Evolutionary conservation across 92 coral and sea anemone species (phyloP).

Genomic region (Isaurus tuberculatus): DNA sequence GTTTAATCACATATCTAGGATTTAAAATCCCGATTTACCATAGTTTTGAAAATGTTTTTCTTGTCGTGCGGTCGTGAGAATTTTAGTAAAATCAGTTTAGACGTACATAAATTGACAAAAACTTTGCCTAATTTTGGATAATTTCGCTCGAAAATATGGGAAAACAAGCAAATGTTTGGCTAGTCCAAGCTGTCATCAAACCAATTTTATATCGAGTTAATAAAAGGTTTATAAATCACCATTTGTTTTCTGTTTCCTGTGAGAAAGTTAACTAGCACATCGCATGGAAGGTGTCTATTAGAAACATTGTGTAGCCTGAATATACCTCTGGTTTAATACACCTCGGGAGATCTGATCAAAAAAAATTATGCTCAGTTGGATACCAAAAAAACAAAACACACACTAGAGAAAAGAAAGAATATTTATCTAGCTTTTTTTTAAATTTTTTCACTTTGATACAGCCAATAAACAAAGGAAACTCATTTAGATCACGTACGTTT

Average conservation of each 20-base stretch:
- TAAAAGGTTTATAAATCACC: slow-evolving; percentile 23
- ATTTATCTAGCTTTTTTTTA: slow-evolving; percentile 9
- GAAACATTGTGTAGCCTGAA: slow-evolving; percentile 7
- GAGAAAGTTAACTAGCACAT: slow-evolving; percentile 42
- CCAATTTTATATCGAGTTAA: background rate
- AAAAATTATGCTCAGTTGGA: slow-evolving; percentile 30
- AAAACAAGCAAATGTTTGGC: slow-evolving; percentile 30
- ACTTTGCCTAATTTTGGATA: slow-evolving; percentile 23
- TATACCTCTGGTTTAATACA: background rate
- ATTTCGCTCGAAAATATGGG: slow-evolving; percentile 23
- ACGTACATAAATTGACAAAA: background rate
- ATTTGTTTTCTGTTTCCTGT: slow-evolving; percentile 28
- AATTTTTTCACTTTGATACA: slow-evolving; percentile 10
- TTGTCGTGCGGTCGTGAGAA: background rate
- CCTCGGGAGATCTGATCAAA: slow-evolving; percentile 22
- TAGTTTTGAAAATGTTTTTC: too few relatives aligned
- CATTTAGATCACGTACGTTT: background rate
- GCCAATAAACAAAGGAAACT: background rate
- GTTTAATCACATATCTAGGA: too few relatives aligned
- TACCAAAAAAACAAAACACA: slow-evolving; percentile 11
- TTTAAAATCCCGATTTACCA: background rate
- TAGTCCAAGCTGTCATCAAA: slow-evolving; percentile 3
- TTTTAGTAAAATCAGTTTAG: background rate
- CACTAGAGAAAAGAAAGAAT: slow-evolving; percentile 26
- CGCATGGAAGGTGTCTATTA: slow-evolving; percentile 43